These are phyloP conservation scores for Dryadula phaetusa DNA, from an alignment of 2,888 invertebrate genomes.

Conservation along the genomic window DNA sequence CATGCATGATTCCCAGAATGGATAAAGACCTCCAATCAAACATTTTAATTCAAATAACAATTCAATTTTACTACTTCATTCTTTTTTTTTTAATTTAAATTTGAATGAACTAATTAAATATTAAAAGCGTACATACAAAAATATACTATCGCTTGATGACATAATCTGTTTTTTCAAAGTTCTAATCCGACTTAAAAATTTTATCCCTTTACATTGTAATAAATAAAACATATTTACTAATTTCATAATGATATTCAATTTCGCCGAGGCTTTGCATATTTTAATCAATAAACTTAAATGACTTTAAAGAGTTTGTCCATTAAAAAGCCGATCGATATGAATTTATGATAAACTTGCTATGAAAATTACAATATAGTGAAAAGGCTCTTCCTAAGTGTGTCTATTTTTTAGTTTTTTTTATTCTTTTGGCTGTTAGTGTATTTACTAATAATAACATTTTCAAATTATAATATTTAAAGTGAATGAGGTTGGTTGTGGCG, in stretches of 20 bases:
- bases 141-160: neutral
- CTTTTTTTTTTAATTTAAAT: too few species aligned
- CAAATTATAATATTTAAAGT: too few species aligned
- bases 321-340: slow-evolving; percentile 38
- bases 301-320: slow-evolving; percentile 42
- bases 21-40: too few species aligned
- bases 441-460: too few species aligned
- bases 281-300: slow-evolving; percentile 41
- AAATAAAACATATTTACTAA: slow-evolving; percentile 25
- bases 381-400: neutral
- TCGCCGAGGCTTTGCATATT: slow-evolving; percentile 44
- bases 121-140: too few species aligned
- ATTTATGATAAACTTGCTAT: slow-evolving; percentile 36
- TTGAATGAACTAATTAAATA: too few species aligned
- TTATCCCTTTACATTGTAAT: slow-evolving; percentile 15
- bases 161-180: neutral
- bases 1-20: too few species aligned
- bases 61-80: too few species aligned
- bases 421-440: too few species aligned
- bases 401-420: neutral
- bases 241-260: slow-evolving; percentile 41
- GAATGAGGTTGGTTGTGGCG: too few species aligned
- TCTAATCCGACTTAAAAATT: neutral
- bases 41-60: too few species aligned
- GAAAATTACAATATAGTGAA: slow-evolving; percentile 25